Conservation (phyloP, 2,888 invertebrate species). For the Drosophila cyrtoloma region DNA sequence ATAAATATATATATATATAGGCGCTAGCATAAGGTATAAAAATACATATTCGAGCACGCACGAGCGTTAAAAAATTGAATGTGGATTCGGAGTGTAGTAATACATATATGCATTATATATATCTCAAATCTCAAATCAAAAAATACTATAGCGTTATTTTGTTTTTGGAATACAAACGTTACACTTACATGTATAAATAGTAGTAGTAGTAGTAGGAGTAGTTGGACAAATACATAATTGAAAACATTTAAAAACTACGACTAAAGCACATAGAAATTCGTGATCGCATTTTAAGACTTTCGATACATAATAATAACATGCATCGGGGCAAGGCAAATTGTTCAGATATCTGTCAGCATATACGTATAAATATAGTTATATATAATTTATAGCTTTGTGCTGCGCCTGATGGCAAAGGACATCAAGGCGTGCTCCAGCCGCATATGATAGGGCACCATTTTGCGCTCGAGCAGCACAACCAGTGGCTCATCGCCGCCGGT, state of each 20-base stretch:
- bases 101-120: neutral
- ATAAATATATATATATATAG: slow-evolving; percentile 27
- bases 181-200: slow-evolving; percentile 40
- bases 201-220: neutral
- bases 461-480: slow-evolving; percentile 39
- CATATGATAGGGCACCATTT: slow-evolving; percentile 64
- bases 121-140: slow-evolving; percentile 13
- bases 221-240: slow-evolving; percentile 29
- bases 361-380: slow-evolving; percentile 22
- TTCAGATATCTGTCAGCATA: slow-evolving; percentile 23
- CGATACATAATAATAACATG: slow-evolving; percentile 30
- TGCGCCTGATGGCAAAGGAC: slow-evolving; percentile 77
- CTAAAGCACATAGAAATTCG: slow-evolving; percentile 68
- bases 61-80: slow-evolving; percentile 1
- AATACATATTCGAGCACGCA: slow-evolving; percentile 61
- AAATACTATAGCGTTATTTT: slow-evolving; percentile 4
- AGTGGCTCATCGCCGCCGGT: slow-evolving; percentile 55
- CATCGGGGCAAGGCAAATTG: slow-evolving; percentile 37
- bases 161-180: slow-evolving; percentile 31
- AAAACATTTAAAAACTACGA: slow-evolving; percentile 43
- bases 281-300: slow-evolving; percentile 33
- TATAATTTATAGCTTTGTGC: slow-evolving; percentile 68
- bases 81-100: neutral
- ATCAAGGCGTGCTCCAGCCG: slow-evolving; percentile 75
- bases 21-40: slow-evolving; percentile 52